These are phyloP conservation scores for Pipra filicauda DNA, from an alignment of 2,113 vertebrate species.

Conservation along the genomic window DNA sequence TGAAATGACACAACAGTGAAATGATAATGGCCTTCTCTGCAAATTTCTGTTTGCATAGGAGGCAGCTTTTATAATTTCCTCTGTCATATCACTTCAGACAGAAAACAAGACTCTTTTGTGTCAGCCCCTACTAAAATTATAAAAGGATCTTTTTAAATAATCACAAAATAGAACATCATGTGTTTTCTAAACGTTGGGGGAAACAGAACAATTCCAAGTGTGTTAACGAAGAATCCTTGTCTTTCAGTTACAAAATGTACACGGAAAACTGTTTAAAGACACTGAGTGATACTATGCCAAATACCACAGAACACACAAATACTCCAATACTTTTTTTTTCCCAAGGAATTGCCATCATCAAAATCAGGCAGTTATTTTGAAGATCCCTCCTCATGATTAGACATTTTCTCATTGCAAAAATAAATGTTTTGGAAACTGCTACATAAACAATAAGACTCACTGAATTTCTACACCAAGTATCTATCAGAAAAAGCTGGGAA, in stretches of 20 bases:
- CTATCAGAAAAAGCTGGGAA: neutral
- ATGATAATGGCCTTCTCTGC: neutral
- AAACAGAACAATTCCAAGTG: neutral
- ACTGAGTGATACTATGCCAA: neutral
- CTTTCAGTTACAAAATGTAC: neutral
- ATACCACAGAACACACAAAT: neutral
- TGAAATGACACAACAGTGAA: neutral
- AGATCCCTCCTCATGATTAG: neutral
- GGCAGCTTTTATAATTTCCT: neutral
- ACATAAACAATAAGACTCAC: neutral
- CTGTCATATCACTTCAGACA: neutral
- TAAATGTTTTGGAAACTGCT: neutral
- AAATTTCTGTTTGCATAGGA: neutral
- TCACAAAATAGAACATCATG: neutral
- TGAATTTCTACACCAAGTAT: neutral
- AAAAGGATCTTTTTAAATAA: neutral
- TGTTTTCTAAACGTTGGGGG: neutral
- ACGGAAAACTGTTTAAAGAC: neutral
- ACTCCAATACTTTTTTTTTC: neutral
- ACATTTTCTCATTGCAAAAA: neutral
- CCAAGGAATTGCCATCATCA: neutral
- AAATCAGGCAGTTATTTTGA: neutral
- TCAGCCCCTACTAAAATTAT: neutral
- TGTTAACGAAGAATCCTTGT: neutral
- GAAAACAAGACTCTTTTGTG: constrained; percentile 15